Evolutionary conservation across 2,113 vertebrate species (phyloP).

Genomic region (Rhegmatorhina hoffmannsi): DNA sequence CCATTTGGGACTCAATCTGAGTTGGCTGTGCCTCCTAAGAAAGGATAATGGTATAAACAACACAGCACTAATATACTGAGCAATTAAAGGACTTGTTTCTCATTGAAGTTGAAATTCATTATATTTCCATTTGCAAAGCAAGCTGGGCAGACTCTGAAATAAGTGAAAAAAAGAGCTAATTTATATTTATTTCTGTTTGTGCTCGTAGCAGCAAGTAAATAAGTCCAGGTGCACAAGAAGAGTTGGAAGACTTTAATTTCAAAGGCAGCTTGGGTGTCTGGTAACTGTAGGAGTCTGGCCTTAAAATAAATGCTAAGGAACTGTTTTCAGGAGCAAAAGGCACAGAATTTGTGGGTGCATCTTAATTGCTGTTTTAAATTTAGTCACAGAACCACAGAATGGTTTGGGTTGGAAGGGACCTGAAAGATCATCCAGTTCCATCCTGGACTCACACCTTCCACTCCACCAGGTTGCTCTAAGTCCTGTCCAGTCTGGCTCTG

Average conservation of each 20-base stretch:
- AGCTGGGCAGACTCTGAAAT: not conserved
- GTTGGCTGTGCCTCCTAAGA: not conserved
- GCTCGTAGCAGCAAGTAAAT: not conserved
- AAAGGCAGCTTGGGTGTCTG: not conserved
- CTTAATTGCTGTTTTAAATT: not conserved
- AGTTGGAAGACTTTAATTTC: not conserved
- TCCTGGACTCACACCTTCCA: not conserved
- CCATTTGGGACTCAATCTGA: not conserved
- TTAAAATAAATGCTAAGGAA: not conserved
- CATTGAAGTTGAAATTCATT: not conserved
- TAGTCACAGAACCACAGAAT: not conserved
- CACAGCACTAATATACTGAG: not conserved
- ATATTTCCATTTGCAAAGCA: not conserved
- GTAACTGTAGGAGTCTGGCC: not conserved
- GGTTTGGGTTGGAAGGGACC: not conserved
- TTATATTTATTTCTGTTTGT: conserved; percentile 19
- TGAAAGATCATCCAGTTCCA: not conserved
- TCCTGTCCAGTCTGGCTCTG: fast-evolving
- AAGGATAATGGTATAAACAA: not conserved
- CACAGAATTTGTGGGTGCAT: not conserved
- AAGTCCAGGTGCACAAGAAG: not conserved
- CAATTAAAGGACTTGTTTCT: conserved; percentile 12
- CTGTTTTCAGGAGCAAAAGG: not conserved
- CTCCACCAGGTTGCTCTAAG: not conserved
- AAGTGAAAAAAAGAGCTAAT: not conserved